Evolutionary conservation across 2,888 invertebrate species (phyloP).

Genomic region (Gibbula magus): DNA sequence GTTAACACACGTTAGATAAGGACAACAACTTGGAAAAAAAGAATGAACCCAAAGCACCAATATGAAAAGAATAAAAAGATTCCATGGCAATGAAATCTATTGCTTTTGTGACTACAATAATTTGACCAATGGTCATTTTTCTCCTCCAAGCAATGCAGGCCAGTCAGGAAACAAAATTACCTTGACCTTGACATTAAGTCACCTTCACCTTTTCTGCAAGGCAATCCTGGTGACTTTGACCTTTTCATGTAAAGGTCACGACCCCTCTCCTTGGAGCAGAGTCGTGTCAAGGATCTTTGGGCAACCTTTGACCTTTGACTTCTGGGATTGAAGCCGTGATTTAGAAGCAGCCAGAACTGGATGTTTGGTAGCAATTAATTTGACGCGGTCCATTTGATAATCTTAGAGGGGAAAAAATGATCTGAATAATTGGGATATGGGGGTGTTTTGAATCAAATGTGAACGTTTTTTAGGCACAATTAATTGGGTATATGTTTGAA

Average conservation of each 20-base stretch:
- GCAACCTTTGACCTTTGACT: neutral
- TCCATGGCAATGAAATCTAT: neutral
- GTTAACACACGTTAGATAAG: too few species aligned
- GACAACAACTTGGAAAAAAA: neutral
- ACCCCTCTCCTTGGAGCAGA: neutral
- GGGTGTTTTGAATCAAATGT: too few species aligned
- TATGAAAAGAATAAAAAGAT: neutral
- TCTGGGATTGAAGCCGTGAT: neutral
- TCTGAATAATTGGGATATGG: too few species aligned
- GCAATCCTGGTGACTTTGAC: neutral
- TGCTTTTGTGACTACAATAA: neutral
- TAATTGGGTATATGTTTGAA: too few species aligned
- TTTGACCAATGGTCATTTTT: neutral
- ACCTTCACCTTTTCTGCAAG: too few species aligned
- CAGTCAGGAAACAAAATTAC: too few species aligned
- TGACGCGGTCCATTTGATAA: too few species aligned
- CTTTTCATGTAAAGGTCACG: neutral
- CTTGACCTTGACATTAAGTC: too few species aligned
- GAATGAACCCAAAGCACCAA: slow-evolving; percentile 1
- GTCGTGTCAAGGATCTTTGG: neutral
- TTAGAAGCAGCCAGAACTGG: neutral
- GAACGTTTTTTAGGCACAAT: too few species aligned
- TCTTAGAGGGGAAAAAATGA: too few species aligned
- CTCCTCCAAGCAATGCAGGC: neutral
- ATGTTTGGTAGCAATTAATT: neutral